Evolutionary conservation across 1,140 invertebrate species (phyloP).

Genomic region (Archegozetes longisetosus): DNA sequence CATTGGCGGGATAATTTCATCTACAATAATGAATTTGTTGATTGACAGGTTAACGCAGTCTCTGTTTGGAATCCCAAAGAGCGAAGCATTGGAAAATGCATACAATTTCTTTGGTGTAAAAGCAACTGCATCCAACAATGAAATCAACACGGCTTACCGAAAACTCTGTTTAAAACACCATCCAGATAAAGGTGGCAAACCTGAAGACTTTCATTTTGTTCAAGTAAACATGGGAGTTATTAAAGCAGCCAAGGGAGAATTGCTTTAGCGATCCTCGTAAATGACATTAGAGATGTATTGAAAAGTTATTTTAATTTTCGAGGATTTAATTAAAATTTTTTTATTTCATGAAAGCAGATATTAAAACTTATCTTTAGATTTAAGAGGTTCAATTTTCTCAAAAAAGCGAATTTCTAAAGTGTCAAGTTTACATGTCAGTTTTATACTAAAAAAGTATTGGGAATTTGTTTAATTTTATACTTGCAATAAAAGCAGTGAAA

Average conservation of each 20-base stretch:
- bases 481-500: no score
- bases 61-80: neutral
- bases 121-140: neutral
- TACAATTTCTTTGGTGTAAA: conserved; percentile 4
- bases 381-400: no score
- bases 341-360: no score
- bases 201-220: neutral
- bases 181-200: conserved; percentile 2
- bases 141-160: neutral
- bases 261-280: neutral
- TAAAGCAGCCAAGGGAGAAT: neutral
- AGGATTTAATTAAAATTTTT: no score
- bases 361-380: no score
- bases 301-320: no score
- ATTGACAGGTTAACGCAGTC: neutral
- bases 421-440: no score
- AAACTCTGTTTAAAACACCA: neutral
- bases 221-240: neutral
- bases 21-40: neutral
- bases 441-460: no score
- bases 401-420: no score
- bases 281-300: no score
- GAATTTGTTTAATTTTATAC: no score
- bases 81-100: neutral
- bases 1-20: neutral